Conservation (phyloP, 2,113 vertebrate species). For the Gobius niger region DNA sequence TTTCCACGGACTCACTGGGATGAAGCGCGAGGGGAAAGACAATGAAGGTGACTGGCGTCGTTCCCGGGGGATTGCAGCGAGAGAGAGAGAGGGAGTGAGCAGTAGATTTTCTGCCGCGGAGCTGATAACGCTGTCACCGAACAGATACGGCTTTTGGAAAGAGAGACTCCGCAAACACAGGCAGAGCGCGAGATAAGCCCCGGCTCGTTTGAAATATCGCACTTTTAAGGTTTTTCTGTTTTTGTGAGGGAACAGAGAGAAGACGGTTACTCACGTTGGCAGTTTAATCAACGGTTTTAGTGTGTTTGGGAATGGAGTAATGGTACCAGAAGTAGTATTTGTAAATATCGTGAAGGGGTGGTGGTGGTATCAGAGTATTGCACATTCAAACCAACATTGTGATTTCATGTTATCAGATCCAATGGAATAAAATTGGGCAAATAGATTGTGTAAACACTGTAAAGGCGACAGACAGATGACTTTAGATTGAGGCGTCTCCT, state of each 20-base stretch:
- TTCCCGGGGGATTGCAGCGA: constrained; percentile 48
- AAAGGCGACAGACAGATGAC: too few species aligned
- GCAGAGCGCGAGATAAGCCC: constrained; percentile 48
- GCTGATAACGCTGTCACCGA: constrained; percentile 52
- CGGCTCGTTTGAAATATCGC: constrained; percentile 26
- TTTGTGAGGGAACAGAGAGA: neutral
- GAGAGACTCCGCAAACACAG: constrained; percentile 49
- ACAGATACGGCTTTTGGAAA: constrained; percentile 45
- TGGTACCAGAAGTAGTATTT: neutral
- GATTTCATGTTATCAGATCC: too few species aligned
- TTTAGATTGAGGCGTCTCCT: too few species aligned
- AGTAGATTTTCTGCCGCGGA: constrained; percentile 55
- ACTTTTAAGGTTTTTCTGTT: constrained; percentile 27
- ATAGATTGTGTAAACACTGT: too few species aligned
- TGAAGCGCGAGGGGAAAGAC: constrained; percentile 53
- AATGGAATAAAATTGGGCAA: too few species aligned
- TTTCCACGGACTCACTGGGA: constrained; percentile 3
- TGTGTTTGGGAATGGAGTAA: neutral
- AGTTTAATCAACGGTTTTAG: neutral
- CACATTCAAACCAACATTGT: too few species aligned
- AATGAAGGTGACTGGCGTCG: constrained; percentile 65
- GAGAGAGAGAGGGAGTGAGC: constrained; percentile 51
- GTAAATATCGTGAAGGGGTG: neutral
- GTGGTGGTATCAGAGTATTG: neutral
- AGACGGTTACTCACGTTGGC: neutral